phyloP scores from a whole-genome alignment of 1,140 invertebrate species.

The Trichonephila clavata region DNA sequence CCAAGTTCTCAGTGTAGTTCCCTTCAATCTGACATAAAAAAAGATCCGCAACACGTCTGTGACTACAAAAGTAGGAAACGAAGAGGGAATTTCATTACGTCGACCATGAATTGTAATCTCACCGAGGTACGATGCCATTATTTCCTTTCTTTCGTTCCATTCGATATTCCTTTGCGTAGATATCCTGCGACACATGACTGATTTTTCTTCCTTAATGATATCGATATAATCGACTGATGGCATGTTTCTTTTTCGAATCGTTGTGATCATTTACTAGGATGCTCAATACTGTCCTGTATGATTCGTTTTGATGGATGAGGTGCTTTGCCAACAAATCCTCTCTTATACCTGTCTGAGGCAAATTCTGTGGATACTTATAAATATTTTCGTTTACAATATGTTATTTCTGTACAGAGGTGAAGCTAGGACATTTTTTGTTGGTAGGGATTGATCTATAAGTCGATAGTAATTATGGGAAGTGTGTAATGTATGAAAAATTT shows the following conservation, averaged over 20 bases:
- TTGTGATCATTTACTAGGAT: constrained; percentile 30
- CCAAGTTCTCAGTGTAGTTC: not conserved
- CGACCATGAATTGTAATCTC: not conserved
- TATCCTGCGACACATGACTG: not conserved
- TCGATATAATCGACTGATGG: constrained; percentile 10
- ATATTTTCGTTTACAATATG: not conserved
- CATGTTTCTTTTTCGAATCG: constrained; percentile 32
- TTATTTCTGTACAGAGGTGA: not conserved
- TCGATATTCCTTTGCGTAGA: not conserved
- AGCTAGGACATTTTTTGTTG: not conserved
- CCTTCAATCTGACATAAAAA: not conserved
- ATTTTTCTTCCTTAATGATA: constrained; percentile 51
- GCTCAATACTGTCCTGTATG: not conserved
- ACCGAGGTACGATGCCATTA: not conserved
- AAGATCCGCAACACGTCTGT: not conserved
- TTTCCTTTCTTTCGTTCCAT: not conserved
- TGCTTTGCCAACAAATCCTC: not conserved
- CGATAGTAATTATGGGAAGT: no score
- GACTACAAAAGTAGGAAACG: not conserved
- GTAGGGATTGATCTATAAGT: not conserved
- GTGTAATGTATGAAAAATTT: no score
- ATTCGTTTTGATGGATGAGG: not conserved
- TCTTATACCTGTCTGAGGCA: not conserved
- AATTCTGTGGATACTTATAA: not conserved
- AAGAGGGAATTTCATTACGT: not conserved